These are phyloP conservation scores for Pseudomyrmex dendroicus DNA, from an alignment of 1,140 invertebrate species.

Conservation along the genomic window DNA sequence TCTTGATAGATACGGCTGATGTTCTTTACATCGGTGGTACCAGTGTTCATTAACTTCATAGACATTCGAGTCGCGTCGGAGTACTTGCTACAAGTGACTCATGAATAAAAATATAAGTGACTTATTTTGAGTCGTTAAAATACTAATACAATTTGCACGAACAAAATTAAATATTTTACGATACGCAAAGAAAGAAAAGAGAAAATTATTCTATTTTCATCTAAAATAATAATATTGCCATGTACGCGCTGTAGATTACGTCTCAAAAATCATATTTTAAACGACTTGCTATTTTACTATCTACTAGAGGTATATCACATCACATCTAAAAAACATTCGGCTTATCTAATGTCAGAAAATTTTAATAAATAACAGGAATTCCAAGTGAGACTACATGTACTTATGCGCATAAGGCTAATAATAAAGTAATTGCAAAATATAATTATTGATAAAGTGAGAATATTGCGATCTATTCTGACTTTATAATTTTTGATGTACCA, in stretches of 20 bases:
- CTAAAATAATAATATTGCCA: not conserved
- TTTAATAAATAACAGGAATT: not conserved
- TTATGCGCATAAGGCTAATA: not conserved
- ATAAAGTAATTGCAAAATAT: not conserved
- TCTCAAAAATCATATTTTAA: not conserved
- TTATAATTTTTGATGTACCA: not conserved
- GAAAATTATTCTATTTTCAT: not conserved
- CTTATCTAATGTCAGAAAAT: not conserved
- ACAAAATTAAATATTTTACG: slow-evolving; percentile 2
- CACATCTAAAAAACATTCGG: not conserved
- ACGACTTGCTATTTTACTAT: too few species aligned
- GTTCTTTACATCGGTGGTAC: too few species aligned
- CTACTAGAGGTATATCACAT: not conserved
- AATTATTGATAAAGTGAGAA: not conserved
- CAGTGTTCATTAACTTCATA: slow-evolving; percentile 29
- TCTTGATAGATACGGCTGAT: too few species aligned
- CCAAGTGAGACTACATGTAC: not conserved
- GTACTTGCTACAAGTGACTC: not conserved
- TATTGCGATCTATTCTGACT: not conserved
- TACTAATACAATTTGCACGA: not conserved
- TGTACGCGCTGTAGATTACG: not conserved
- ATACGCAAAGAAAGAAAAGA: not conserved
- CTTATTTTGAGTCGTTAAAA: not conserved
- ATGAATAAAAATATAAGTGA: not conserved
- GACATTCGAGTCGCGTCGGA: slow-evolving; percentile 3